A percentile compares a stretch with the other conserved stretches of the same genome.
phyloP scores from a whole-genome alignment of 1,140 invertebrate species.

The Trichonephila clavata region DNA sequence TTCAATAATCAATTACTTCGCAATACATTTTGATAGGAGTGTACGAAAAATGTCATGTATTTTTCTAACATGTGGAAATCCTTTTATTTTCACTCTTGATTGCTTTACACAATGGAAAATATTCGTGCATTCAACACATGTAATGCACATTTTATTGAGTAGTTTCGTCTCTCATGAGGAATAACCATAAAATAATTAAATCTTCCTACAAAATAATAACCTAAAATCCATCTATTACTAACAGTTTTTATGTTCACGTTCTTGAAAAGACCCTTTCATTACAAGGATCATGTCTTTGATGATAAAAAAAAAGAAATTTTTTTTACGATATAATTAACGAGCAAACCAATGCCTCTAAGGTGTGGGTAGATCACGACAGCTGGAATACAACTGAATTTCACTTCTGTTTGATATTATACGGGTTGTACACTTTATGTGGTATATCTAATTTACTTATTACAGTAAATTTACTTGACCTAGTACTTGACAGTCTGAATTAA shows the following conservation, averaged over 20 bases:
- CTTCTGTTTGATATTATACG: too few species aligned
- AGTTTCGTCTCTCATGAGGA: neutral
- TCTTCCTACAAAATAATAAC: neutral
- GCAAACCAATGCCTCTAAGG: neutral
- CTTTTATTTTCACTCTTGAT: neutral
- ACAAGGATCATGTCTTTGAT: neutral
- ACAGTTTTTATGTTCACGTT: neutral
- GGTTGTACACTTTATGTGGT: too few species aligned
- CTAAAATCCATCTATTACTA: neutral
- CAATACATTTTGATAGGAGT: neutral
- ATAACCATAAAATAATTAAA: neutral
- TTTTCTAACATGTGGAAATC: neutral
- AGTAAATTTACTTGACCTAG: neutral
- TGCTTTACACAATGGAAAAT: neutral
- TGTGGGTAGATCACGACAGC: neutral
- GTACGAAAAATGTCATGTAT: neutral
- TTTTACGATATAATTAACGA: neutral
- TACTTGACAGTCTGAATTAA: neutral
- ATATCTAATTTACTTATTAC: neutral
- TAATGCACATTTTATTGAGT: neutral
- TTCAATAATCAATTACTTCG: neutral
- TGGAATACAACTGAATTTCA: neutral
- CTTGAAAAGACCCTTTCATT: neutral
- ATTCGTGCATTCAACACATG: neutral
- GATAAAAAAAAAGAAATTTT: neutral